Percentiles rank a stretch among this genome's conserved stretches.
These are phyloP conservation scores for Anas platyrhynchos DNA, from an alignment of 2,113 vertebrate genomes.

Conservation along the genomic window DNA sequence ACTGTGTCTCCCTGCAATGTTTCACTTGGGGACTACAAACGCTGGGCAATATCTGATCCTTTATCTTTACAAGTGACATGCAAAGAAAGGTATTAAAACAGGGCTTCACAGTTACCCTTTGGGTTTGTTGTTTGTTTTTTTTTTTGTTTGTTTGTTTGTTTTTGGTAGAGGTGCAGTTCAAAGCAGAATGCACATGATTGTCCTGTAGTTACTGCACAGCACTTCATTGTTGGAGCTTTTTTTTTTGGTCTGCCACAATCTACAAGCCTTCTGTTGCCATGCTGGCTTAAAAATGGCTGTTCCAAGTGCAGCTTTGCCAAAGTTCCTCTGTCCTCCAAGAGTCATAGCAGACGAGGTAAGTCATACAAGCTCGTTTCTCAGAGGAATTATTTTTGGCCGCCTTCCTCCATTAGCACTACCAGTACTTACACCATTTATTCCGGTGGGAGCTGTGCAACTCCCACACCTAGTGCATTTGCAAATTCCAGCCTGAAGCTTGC, in stretches of 20 bases:
- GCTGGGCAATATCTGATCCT: background rate
- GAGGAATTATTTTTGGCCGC: background rate
- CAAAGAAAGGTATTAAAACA: background rate
- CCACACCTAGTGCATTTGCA: background rate
- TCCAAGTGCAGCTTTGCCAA: background rate
- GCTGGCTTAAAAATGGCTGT: background rate
- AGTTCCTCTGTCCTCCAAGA: background rate
- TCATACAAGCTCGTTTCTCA: background rate
- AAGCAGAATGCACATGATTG: background rate
- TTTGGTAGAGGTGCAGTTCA: background rate
- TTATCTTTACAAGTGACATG: background rate
- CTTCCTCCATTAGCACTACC: conserved; percentile 31
- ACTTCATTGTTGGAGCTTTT: background rate
- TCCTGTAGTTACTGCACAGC: background rate
- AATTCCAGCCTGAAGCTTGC: background rate
- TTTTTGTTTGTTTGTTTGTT: too few relatives aligned
- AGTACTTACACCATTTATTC: background rate
- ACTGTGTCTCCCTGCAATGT: background rate
- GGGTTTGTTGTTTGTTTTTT: too few relatives aligned
- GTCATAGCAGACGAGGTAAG: background rate
- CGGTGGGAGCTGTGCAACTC: background rate
- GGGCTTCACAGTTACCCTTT: background rate
- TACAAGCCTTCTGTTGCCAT: background rate
- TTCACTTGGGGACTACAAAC: background rate
- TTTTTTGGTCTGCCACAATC: background rate